Percentiles rank a stretch among this genome's conserved stretches.
Conservation (phyloP, 2,113 vertebrate genomes). For the Eonycteris spelaea region DNA sequence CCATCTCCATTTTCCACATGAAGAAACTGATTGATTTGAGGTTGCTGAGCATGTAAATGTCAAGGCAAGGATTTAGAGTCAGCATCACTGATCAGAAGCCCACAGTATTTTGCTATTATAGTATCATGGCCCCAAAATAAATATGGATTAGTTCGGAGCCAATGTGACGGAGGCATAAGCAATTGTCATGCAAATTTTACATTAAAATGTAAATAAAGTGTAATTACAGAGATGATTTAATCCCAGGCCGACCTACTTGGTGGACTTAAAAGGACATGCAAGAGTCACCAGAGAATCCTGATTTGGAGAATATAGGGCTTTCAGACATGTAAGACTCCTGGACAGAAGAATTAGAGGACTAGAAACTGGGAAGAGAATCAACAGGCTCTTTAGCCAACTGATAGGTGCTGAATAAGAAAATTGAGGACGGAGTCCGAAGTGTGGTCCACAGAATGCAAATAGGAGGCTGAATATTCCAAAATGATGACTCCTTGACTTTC, state of each 20-base stretch:
- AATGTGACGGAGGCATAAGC: conserved; percentile 38
- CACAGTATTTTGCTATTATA: neutral
- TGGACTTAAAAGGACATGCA: conserved; percentile 47
- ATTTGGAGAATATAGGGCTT: neutral
- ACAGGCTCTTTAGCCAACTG: neutral
- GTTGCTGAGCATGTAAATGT: neutral
- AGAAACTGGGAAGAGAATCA: neutral
- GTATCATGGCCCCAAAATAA: neutral
- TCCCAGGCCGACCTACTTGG: conserved; percentile 28
- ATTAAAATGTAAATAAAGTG: conserved; percentile 70
- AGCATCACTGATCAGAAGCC: neutral
- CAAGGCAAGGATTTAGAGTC: neutral
- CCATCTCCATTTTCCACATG: neutral
- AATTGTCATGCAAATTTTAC: conserved; percentile 60
- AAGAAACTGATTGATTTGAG: neutral
- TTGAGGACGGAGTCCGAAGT: neutral
- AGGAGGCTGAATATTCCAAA: neutral
- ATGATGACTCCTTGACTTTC: neutral
- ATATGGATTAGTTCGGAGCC: conserved; percentile 51
- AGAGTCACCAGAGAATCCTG: conserved; percentile 39
- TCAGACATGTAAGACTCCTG: neutral
- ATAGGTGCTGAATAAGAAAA: neutral
- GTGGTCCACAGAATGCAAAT: neutral
- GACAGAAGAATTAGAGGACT: neutral
- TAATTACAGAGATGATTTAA: conserved; percentile 64